These are phyloP conservation scores for Leptosomus discolor DNA, from an alignment of 2,113 vertebrate species.

Conservation along the genomic window DNA sequence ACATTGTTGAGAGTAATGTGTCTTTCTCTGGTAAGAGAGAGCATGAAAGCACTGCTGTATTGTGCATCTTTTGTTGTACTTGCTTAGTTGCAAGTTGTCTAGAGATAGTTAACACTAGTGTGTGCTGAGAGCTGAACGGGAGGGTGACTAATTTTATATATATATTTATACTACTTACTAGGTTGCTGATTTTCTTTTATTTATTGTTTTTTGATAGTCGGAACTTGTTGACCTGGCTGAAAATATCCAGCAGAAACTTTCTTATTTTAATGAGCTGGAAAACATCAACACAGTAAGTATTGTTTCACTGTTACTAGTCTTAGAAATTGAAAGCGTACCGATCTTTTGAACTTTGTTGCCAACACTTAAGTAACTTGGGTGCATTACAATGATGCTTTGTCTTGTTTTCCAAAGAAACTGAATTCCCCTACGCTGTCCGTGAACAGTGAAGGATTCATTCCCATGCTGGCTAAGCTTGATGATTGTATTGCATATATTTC, in stretches of 20 bases:
- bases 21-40: neutral
- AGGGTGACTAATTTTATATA: neutral
- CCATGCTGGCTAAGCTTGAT: constrained; percentile 94
- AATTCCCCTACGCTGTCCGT: constrained; percentile 93
- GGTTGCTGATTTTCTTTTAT: neutral
- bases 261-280: constrained; percentile 97
- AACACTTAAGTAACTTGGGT: neutral
- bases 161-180: neutral
- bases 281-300: constrained; percentile 91
- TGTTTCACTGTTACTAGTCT: neutral
- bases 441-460: constrained; percentile 97
- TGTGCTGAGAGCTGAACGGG: neutral
- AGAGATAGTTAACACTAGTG: neutral
- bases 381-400: neutral
- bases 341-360: neutral
- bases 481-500: constrained; percentile 96
- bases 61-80: neutral
- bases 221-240: constrained; percentile 94
- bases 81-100: neutral
- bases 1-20: neutral
- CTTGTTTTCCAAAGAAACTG: constrained; percentile 84
- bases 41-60: neutral
- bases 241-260: constrained; percentile 96
- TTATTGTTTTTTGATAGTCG: constrained; percentile 75
- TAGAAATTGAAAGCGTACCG: neutral